phyloP scores from a whole-genome alignment of 2,797 vertebrate species.

The Acanthiza pusilla region DNA sequence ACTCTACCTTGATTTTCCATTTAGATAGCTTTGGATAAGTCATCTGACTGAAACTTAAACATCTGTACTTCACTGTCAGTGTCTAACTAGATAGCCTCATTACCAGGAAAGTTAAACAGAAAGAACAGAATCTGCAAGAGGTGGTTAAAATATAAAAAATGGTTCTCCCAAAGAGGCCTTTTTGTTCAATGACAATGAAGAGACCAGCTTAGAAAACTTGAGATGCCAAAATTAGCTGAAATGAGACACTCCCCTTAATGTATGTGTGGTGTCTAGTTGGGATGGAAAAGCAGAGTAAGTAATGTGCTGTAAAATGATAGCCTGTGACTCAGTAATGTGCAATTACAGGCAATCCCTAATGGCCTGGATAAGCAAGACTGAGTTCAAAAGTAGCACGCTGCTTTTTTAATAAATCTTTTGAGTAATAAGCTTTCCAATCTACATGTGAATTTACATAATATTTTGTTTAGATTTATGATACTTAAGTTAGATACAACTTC shows the following conservation, averaged over 20 bases:
- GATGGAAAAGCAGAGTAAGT: neutral
- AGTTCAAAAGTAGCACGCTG: neutral
- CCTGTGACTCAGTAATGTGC: neutral
- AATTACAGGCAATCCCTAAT: neutral
- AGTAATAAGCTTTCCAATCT: neutral
- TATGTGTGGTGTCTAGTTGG: neutral
- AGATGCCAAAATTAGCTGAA: neutral
- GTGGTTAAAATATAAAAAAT: neutral
- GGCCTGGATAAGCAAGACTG: neutral
- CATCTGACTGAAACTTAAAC: neutral
- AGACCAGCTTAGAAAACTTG: neutral
- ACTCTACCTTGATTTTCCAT: neutral
- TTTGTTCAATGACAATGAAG: neutral
- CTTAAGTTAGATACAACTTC: neutral
- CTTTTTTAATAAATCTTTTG: neutral
- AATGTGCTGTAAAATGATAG: neutral
- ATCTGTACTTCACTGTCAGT: neutral
- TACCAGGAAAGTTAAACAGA: neutral
- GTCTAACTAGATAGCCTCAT: neutral
- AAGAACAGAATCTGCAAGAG: neutral
- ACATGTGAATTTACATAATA: neutral
- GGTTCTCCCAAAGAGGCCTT: neutral
- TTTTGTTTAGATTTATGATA: neutral
- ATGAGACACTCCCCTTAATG: neutral
- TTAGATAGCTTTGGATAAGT: neutral